Conservation (phyloP, 2,113 vertebrate species). For the Salvelinus alpinus region DNA sequence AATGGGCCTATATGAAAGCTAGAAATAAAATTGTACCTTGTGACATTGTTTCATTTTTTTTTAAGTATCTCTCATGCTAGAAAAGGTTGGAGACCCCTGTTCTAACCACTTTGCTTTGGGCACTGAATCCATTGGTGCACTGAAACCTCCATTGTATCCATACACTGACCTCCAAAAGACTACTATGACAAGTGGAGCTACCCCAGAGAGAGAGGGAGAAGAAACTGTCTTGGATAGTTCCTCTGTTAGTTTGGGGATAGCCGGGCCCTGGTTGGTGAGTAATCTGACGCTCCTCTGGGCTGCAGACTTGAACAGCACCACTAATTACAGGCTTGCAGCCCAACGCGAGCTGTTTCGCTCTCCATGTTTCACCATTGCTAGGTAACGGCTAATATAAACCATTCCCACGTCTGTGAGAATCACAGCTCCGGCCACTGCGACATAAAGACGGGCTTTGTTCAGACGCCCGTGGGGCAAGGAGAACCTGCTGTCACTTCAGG, state of each 20-base stretch:
- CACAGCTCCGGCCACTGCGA: slow-evolving; percentile 9
- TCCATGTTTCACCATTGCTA: slow-evolving; percentile 39
- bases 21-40: no score
- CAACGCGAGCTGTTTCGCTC: slow-evolving; percentile 18
- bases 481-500: background rate
- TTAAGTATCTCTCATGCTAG: no score
- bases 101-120: no score
- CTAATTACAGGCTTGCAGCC: slow-evolving; percentile 53
- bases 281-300: slow-evolving; percentile 27
- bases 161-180: background rate
- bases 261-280: slow-evolving; percentile 5
- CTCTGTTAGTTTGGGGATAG: background rate
- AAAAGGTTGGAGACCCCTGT: no score
- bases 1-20: no score
- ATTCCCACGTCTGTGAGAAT: slow-evolving; percentile 18
- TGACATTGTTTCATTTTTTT: no score
- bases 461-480: slow-evolving; percentile 34
- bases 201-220: no score
- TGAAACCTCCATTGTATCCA: no score
- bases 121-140: no score
- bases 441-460: slow-evolving; percentile 58
- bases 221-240: background rate
- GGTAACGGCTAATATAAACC: slow-evolving; percentile 41
- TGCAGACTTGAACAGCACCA: slow-evolving; percentile 32
- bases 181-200: background rate